phyloP scores from a whole-genome alignment of 2,888 invertebrate species.

The Megamerina dolium region DNA sequence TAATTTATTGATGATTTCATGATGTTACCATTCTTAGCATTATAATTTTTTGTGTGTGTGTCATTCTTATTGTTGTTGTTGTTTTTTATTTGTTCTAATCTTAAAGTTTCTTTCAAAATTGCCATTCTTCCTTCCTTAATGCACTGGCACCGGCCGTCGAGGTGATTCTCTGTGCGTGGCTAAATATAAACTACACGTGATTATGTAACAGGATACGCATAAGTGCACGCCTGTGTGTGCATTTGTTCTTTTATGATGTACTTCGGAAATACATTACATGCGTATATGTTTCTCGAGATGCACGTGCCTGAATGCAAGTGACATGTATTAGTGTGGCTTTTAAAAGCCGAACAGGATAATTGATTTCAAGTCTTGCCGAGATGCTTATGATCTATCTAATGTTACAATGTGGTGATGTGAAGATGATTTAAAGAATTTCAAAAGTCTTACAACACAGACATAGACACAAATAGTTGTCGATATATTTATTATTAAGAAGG shows the following conservation, averaged over 20 bases:
- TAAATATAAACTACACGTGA: neutral
- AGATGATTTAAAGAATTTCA: no score
- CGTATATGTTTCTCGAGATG: no score
- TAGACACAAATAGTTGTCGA: no score
- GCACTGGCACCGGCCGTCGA: neutral
- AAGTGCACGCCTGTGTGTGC: constrained; percentile 11
- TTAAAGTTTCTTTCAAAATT: constrained; percentile 7
- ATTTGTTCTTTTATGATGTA: no score
- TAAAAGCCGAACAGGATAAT: neutral
- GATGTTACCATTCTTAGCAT: constrained; percentile 5
- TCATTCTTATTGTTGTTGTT: neutral
- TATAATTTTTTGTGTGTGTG: no score
- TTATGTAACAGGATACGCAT: neutral
- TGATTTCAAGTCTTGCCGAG: neutral
- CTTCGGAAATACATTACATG: constrained; percentile 11
- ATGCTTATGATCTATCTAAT: no score
- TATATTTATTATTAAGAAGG: no score
- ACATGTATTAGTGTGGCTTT: constrained; percentile 19
- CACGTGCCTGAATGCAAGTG: constrained; percentile 25
- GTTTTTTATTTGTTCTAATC: constrained; percentile 1
- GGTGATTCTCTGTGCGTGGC: neutral
- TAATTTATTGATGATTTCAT: constrained; percentile 15
- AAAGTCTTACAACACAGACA: no score
- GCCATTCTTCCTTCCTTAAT: constrained; percentile 8
- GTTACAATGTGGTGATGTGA: no score